Conservation (phyloP, 2,113 vertebrate species). For the Nycticryphes semicollaris region DNA sequence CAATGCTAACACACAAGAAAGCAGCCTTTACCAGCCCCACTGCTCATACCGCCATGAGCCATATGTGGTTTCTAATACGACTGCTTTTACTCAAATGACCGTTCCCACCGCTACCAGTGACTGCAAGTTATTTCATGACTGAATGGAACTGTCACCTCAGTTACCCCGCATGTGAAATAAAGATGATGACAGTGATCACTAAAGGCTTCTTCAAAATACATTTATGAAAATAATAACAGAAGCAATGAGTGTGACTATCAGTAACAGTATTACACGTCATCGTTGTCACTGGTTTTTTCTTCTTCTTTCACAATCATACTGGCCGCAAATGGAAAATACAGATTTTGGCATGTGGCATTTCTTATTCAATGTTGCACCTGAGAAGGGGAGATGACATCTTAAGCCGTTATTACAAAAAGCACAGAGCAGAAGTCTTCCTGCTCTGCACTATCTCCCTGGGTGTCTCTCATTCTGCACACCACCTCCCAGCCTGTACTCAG, state of each 20-base stretch:
- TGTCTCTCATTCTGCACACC: background rate
- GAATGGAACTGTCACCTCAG: background rate
- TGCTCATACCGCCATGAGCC: background rate
- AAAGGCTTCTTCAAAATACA: background rate
- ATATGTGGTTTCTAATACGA: background rate
- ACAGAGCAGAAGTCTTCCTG: background rate
- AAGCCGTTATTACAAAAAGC: background rate
- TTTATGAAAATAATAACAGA: background rate
- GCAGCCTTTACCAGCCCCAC: background rate
- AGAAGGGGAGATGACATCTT: background rate
- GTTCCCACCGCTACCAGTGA: background rate
- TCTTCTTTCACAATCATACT: background rate
- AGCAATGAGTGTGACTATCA: background rate
- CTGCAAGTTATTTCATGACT: background rate
- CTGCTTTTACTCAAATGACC: background rate
- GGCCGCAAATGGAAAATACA: background rate
- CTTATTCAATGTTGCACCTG: background rate
- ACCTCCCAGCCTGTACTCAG: background rate
- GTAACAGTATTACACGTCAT: background rate
- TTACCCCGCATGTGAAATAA: background rate
- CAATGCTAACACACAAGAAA: background rate
- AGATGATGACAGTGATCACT: background rate
- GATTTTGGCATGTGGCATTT: background rate
- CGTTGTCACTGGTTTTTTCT: background rate
- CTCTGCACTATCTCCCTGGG: background rate